These are phyloP conservation scores for Pterostichus madidus DNA, from an alignment of 2,888 invertebrate species.

Conservation along the genomic window DNA sequence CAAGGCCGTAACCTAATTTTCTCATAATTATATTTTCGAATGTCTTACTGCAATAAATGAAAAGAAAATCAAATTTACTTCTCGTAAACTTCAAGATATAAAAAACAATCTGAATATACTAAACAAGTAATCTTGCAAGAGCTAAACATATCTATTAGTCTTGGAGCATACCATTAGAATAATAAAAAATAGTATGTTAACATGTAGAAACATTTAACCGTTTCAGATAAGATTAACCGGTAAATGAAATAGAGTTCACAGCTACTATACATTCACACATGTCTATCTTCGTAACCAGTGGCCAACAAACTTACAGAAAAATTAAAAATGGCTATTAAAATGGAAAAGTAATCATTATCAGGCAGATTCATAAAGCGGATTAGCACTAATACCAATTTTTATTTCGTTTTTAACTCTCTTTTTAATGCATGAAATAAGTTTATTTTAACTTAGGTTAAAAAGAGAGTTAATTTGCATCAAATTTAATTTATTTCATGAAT, in stretches of 20 bases:
- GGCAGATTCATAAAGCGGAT: no score
- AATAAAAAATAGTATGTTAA: slow-evolving; percentile 45
- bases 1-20: not conserved
- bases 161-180: slow-evolving; percentile 17
- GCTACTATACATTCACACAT: not conserved
- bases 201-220: slow-evolving; percentile 29
- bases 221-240: slow-evolving; percentile 27
- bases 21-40: slow-evolving; percentile 12
- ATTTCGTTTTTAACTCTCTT: no score
- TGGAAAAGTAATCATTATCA: no score
- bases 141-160: slow-evolving; percentile 26
- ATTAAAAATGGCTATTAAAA: no score
- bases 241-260: slow-evolving; percentile 41
- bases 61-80: slow-evolving; percentile 23
- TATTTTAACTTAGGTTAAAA: no score
- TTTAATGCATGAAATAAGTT: no score
- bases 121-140: not conserved
- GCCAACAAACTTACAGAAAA: not conserved
- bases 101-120: not conserved
- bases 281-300: not conserved
- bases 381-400: no score
- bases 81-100: slow-evolving; percentile 35
- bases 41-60: slow-evolving; percentile 8
- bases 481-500: no score
- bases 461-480: no score